These are phyloP conservation scores for Acyrthosiphon pisum DNA, from an alignment of 1,140 invertebrate genomes.

Conservation along the genomic window DNA sequence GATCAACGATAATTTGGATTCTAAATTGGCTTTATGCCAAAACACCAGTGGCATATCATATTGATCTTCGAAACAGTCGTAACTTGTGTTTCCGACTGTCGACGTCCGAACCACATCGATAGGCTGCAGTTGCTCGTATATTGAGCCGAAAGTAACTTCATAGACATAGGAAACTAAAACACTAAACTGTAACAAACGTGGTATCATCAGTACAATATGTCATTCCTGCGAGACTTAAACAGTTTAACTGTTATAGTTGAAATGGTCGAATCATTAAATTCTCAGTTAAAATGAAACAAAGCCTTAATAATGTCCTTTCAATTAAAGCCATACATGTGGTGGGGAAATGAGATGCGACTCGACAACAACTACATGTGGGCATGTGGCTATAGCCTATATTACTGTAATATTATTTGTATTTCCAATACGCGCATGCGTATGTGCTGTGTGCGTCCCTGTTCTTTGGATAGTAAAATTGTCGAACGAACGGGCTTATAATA, in stretches of 20 bases:
- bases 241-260: neutral
- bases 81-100: neutral
- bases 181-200: neutral
- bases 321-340: conserved; percentile 43
- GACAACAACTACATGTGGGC: neutral
- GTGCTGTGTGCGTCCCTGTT: neutral
- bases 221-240: neutral
- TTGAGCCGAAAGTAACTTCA: neutral
- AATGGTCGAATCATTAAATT: neutral
- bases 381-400: neutral
- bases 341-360: neutral
- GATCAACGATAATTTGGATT: neutral
- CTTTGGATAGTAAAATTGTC: neutral
- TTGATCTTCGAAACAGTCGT: neutral
- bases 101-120: conserved; percentile 28
- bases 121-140: neutral
- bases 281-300: conserved; percentile 13
- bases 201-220: conserved; percentile 8
- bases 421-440: neutral
- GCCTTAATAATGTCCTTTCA: conserved; percentile 31
- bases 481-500: neutral
- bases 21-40: conserved; percentile 9
- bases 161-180: neutral
- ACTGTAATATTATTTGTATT: neutral
- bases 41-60: conserved; percentile 39